Base-by-base conservation (phyloP, 2,888 invertebrate genomes). In the Hyalella azteca region DNA sequence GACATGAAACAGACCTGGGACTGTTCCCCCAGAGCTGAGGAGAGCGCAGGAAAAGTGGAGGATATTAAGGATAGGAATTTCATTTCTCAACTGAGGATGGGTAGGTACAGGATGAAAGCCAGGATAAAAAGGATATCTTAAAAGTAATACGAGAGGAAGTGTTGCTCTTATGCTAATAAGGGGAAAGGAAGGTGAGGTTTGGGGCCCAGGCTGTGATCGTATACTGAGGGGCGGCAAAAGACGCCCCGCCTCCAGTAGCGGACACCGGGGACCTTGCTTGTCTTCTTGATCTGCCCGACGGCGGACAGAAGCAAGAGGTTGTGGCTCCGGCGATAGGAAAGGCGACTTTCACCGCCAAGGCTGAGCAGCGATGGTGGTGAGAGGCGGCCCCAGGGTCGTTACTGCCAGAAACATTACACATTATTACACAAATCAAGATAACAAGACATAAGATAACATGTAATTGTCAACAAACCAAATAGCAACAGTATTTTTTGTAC, bases 201-300 rank as follows among this genome's bases (percentile, higher is more conserved):
- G 66, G 66, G 66, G 66, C 66, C 66, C 66, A 66, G 66, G 66
- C 66, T 66, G 66, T 66, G 66, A 75, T 75, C 75, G 75, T 75
- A 75, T 75, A 75, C 75, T 75, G 75, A 45, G 75, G 75, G 75
- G 75, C 75, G 75, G 75, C 75, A 66, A 66, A 66, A 66, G 66
- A 66, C 66, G 66, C 66, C 66, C 66, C 66, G 66, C 66, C 66
- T 66, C 66, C 36, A 36, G 66, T 66, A 66, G 66, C 66, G 66
- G 66, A 66, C 66, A 66, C 66, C 66, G 36, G 66, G 66, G 66
- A 39, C 66, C 66, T 66, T 32, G 66, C 66, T 66, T 66, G 36
- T 66, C 66, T 66, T 59, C 66, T 66, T 66, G 32, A 66, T 66
- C 66, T 66, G n/a, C 66, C 36, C 36, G 36, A 29, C 26, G 36